Base-by-base conservation (phyloP, 2,797 vertebrate species). In the Pipistrellus pygmaeus region DNA sequence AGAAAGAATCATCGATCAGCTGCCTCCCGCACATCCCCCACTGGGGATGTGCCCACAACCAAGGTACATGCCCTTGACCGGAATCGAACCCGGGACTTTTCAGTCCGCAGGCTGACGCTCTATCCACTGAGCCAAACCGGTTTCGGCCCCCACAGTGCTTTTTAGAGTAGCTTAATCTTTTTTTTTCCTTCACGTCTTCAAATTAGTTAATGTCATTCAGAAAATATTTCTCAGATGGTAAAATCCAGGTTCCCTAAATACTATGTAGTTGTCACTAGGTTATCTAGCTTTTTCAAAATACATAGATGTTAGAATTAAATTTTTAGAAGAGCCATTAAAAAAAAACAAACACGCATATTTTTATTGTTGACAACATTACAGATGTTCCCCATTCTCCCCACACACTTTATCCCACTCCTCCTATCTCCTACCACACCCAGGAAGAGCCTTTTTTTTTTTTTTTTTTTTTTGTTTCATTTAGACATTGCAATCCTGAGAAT, bases 191-290 rank as follows among this genome's bases (percentile, higher is more conserved):
- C 21, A 77, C 2, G 5, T 71, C 53, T 93, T 89, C 60, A 85
- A 73, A 93, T 12, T 86, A 38, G 12, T 30, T 84, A 68, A 20
- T 82, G 60, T 60, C 46, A 83, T 41, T 77, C 46, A 89, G 41
- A 41, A 85, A 80, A 69, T 92, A 32, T 89, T 75, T 89, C 62
- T 86, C 62, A 90, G 75, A 44, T 62, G 60, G 27, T 62, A 64
- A 27, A 38, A 69, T 76, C 66, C 44, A 20, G 4, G 30, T 78
- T 90, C n/a, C 4, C 66, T 44, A 32, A 30, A 46, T 44, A 83
- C 23, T 76, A 35, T 23, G 21, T 3, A 4, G 21, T 83, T 88
- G 38, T 84, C 55, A 60, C 32, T 84, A 71, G 15, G 82, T 73
- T 87, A n/a, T 85, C 27, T 84, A 78, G 71, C 84, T 73, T 84